Conservation (phyloP, 2,888 invertebrate species). For the Chouioia cunea region DNA sequence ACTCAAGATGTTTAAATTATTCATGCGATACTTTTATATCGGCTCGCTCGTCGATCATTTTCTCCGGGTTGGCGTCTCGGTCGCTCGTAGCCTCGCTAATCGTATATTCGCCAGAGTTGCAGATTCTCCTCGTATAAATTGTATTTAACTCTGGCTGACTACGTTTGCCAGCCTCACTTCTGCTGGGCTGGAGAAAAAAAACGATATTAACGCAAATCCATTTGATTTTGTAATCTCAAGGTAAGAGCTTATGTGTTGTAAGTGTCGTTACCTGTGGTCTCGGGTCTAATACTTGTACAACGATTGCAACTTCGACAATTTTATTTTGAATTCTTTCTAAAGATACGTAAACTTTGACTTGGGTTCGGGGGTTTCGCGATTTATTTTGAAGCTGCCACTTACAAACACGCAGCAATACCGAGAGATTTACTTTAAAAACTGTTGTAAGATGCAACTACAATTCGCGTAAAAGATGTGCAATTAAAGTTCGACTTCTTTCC, state of each 20-base stretch:
- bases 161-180: slow-evolving; percentile 32
- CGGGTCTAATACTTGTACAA: too few species aligned
- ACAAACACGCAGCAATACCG: slow-evolving; percentile 58
- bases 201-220: neutral
- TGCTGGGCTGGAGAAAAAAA: slow-evolving; percentile 2
- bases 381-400: slow-evolving; percentile 53
- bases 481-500: too few species aligned
- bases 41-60: neutral
- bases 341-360: slow-evolving; percentile 60
- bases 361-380: slow-evolving; percentile 47
- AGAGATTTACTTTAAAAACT: slow-evolving; percentile 49
- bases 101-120: slow-evolving; percentile 46
- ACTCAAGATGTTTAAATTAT: slow-evolving; percentile 7
- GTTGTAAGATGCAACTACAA: neutral
- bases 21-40: too few species aligned
- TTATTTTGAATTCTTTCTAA: slow-evolving; percentile 23
- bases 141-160: slow-evolving; percentile 42
- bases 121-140: slow-evolving; percentile 49
- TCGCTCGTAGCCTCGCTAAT: slow-evolving; percentile 31
- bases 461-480: neutral
- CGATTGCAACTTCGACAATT: too few species aligned
- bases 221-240: slow-evolving; percentile 58
- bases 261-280: slow-evolving; percentile 57
- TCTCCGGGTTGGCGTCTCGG: neutral
- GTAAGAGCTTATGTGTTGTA: slow-evolving; percentile 69